Conservation (phyloP, 2,888 invertebrate species). For the Lutraria lutraria region DNA sequence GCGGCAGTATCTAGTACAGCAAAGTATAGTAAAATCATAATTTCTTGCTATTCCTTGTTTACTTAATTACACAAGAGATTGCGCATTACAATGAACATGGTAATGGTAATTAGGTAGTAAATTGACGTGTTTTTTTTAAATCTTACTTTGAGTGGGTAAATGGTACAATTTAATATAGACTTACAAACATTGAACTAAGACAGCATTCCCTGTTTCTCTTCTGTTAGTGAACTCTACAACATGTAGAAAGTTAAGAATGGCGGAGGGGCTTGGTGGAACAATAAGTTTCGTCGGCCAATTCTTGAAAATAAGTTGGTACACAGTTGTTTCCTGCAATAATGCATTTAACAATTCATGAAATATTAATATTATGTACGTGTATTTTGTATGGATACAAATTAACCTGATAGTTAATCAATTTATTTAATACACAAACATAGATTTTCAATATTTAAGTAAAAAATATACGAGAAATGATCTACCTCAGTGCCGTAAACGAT, state of each 20-base stretch:
- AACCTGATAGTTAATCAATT: neutral
- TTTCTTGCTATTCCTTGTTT: no score
- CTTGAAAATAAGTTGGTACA: slow-evolving; percentile 14
- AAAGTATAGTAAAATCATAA: no score
- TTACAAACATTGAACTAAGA: slow-evolving; percentile 33
- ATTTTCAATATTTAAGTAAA: neutral
- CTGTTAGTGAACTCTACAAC: neutral
- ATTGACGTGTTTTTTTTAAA: no score
- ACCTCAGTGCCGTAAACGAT: slow-evolving; percentile 5
- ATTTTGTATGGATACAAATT: no score
- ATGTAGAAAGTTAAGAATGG: slow-evolving; percentile 5
- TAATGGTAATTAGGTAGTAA: no score
- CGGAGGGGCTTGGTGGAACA: neutral
- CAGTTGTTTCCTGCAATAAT: neutral
- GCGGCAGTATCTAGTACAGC: no score
- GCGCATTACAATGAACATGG: no score
- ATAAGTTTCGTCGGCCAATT: slow-evolving; percentile 4
- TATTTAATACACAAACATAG: neutral
- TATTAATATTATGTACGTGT: no score
- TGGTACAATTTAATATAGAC: neutral
- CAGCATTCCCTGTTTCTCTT: neutral
- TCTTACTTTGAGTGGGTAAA: no score
- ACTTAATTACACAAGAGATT: no score
- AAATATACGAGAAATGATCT: neutral
- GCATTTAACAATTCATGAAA: neutral